Evolutionary conservation across 1,140 invertebrate species (phyloP).

Genomic region (Drosophila micromelanica): DNA sequence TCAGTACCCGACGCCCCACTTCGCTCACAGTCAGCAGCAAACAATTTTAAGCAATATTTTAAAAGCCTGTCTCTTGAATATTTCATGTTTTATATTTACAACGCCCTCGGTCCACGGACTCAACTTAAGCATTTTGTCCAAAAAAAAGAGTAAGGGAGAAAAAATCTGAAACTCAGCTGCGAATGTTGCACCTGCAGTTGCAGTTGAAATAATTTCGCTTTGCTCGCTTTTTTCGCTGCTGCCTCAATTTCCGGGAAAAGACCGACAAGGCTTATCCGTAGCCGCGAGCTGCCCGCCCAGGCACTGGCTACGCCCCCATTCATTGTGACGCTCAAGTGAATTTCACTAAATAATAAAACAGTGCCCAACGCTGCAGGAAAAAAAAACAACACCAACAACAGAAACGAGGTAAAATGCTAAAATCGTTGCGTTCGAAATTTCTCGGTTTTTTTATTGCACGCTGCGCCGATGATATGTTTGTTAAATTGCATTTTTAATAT

Average conservation of each 20-base stretch:
- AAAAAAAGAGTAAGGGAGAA: neutral
- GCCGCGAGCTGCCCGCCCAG: slow-evolving; percentile 23
- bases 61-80: slow-evolving; percentile 69
- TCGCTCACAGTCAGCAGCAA: slow-evolving; percentile 6
- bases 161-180: slow-evolving; percentile 26
- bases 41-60: slow-evolving; percentile 73
- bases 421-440: slow-evolving; percentile 43
- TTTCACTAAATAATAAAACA: slow-evolving; percentile 67
- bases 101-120: slow-evolving; percentile 20
- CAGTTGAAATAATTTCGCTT: slow-evolving; percentile 61
- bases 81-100: slow-evolving; percentile 70
- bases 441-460: neutral
- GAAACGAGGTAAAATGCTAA: slow-evolving; percentile 23
- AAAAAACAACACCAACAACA: slow-evolving; percentile 18
- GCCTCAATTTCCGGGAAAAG: slow-evolving; percentile 70
- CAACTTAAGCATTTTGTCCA: slow-evolving; percentile 36
- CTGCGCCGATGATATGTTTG: slow-evolving; percentile 25
- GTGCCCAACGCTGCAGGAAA: slow-evolving; percentile 17
- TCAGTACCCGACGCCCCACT: no score
- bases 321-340: slow-evolving; percentile 68
- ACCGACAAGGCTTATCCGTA: slow-evolving; percentile 67
- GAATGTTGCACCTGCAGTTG: slow-evolving; percentile 57
- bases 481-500: slow-evolving; percentile 71
- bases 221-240: slow-evolving; percentile 34
- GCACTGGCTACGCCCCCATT: slow-evolving; percentile 52